Evolutionary conservation across 2,797 vertebrate species (phyloP), one percentile per base, ranked within the genome.

Genomic region (Lycodopsis pacificus): DNA sequence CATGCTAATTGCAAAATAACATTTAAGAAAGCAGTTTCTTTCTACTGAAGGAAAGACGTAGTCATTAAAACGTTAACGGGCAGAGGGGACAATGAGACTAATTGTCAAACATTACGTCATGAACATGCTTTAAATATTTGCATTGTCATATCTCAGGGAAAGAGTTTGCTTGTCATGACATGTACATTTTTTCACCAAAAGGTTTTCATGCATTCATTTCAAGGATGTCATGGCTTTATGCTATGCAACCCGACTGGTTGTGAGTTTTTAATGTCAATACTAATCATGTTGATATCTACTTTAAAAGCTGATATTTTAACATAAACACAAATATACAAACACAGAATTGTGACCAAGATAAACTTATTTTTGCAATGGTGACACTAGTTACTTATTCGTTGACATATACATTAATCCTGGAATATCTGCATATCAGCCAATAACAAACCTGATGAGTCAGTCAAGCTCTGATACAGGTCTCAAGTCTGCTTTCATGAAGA

Each of bases 191-290:
- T 27, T 8, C 17, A 11, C 25, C 12, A 32, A 44, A 68, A 11
- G 25, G 20, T n/a, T 63, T 63, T 42, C 7, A 51, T 49, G 46
- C 48, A n/a, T 49, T 49, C 20, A 0, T 38, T 38, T 32, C 12
- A 20, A 30, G 44, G 44, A 62, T 30, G 17, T 14, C 32, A 1
- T 5, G 8, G 11, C 4, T 56, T 64, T 34, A 19, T 11, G 4
- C 65, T 54, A 6, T 14, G 2, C 13, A 34, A 4, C 12, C 8
- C 1, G 9, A 46, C n/a, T 65, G 3, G 2, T 1, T 0, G 22
- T 0, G 46, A 25, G 34, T 40, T 30, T 66, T 54, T 10, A 1
- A 69, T 32, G 73, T 6, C 15, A 51, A 53, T 6, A 59, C 19
- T 6, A 63, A 30, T 40, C 0, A 48, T 19, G 2, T 17, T 22